These are phyloP conservation scores for Hormiphora californensis DNA, from an alignment of 37 sponge, comb jelly and placozoan genomes.

Conservation along the genomic window DNA sequence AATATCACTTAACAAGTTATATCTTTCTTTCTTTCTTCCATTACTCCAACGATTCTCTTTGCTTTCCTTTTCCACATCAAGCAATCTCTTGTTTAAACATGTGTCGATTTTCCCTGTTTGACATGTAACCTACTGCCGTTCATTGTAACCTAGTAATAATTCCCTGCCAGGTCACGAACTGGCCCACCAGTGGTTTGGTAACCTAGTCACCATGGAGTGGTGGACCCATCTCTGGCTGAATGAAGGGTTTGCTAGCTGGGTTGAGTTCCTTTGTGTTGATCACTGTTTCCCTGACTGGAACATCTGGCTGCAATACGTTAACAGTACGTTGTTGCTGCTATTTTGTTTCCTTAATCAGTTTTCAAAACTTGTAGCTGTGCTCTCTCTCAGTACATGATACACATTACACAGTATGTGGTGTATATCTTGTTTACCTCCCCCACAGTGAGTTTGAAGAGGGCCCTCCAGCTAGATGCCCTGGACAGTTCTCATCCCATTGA, in stretches of 20 bases:
- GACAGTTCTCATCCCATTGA: slow-evolving; percentile 81
- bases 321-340: neutral
- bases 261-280: slow-evolving; percentile 94
- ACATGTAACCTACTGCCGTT: too few species aligned
- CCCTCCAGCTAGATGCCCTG: slow-evolving; percentile 77
- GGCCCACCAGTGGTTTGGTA: slow-evolving; percentile 98
- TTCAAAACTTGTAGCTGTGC: neutral
- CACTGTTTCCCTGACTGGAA: slow-evolving; percentile 83
- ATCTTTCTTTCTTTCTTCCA: too few species aligned
- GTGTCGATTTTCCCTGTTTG: too few species aligned
- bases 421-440: too few species aligned
- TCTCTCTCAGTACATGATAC: neutral
- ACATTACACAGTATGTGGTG: neutral
- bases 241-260: slow-evolving; percentile 94
- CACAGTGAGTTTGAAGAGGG: slow-evolving; percentile 63
- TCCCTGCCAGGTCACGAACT: slow-evolving; percentile 93
- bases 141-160: too few species aligned
- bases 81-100: too few species aligned
- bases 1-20: too few species aligned
- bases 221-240: slow-evolving; percentile 98
- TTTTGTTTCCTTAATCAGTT: neutral
- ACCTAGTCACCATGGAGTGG: slow-evolving; percentile 97
- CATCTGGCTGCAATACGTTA: slow-evolving; percentile 91
- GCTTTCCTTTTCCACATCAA: too few species aligned
- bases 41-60: too few species aligned